phyloP scores from a whole-genome alignment of 2,113 vertebrate genomes.

The Toxotes jaculatrix region DNA sequence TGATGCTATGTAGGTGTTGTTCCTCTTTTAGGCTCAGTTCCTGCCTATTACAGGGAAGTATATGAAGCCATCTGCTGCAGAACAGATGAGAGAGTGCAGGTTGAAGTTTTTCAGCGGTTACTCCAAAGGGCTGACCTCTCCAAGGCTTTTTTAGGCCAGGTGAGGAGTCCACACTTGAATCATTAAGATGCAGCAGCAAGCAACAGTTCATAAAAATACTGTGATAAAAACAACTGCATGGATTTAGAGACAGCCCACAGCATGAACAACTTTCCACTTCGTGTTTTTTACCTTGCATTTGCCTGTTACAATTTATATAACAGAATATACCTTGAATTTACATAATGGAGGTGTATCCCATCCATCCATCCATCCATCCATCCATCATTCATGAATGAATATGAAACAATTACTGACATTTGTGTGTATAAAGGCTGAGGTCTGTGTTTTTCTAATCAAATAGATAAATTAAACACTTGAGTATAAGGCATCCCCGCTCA shows the following conservation, averaged over 20 bases:
- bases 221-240: background rate
- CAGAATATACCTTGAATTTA: background rate
- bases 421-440: background rate
- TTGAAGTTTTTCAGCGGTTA: slow-evolving; percentile 83
- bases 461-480: background rate
- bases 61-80: slow-evolving; percentile 82
- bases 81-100: slow-evolving; percentile 82
- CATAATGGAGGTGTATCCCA: background rate
- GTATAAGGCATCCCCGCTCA: background rate
- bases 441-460: background rate
- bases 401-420: background rate
- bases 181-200: background rate
- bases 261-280: background rate
- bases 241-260: too few relatives aligned
- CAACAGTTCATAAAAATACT: background rate
- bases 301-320: background rate
- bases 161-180: slow-evolving; percentile 56
- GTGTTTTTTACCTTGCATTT: background rate
- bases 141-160: slow-evolving; percentile 78
- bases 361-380: background rate
- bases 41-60: slow-evolving; percentile 86
- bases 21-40: slow-evolving; percentile 83
- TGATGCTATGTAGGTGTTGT: slow-evolving; percentile 51
- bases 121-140: slow-evolving; percentile 82
- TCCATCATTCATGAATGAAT: background rate